Conservation (phyloP, 2,797 vertebrate genomes). For the Cynodonichthys magdalenae region DNA sequence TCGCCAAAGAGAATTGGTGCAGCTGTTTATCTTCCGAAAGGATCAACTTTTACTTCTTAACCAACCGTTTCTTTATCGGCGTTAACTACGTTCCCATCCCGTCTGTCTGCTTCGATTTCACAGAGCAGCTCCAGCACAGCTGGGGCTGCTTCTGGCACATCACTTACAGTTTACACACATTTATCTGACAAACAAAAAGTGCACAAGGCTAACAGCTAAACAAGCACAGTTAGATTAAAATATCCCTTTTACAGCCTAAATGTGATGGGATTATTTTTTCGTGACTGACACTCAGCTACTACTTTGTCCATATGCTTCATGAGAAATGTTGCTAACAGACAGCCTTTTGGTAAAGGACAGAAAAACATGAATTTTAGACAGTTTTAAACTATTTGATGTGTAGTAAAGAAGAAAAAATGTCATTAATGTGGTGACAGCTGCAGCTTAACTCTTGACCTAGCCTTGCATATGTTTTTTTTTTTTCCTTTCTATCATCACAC, state of each 20-base stretch:
- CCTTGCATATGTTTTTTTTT: slow-evolving; percentile 17
- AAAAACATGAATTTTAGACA: too few species aligned
- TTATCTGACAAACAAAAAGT: slow-evolving; percentile 9
- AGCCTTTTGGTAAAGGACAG: too few species aligned
- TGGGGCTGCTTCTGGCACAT: slow-evolving; percentile 1
- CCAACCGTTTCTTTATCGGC: slow-evolving; percentile 12
- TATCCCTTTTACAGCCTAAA: background rate
- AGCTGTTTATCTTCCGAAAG: slow-evolving; percentile 23
- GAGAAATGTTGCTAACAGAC: too few species aligned
- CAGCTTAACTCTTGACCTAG: too few species aligned
- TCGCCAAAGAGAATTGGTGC: slow-evolving; percentile 13
- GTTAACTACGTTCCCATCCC: background rate
- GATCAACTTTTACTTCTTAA: slow-evolving; percentile 17
- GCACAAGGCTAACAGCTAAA: slow-evolving; percentile 11
- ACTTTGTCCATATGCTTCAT: too few species aligned
- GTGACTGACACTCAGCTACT: too few species aligned
- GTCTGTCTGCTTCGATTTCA: background rate
- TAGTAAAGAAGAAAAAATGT: too few species aligned
- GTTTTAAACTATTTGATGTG: too few species aligned
- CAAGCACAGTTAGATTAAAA: background rate
- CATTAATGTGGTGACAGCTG: too few species aligned
- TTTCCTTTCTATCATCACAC: background rate
- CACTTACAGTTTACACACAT: background rate
- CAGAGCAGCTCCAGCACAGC: slow-evolving; percentile 1
- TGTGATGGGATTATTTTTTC: background rate